These are phyloP conservation scores for Apistogramma diplotaenia DNA, from an alignment of 2,113 vertebrate species.

Conservation along the genomic window DNA sequence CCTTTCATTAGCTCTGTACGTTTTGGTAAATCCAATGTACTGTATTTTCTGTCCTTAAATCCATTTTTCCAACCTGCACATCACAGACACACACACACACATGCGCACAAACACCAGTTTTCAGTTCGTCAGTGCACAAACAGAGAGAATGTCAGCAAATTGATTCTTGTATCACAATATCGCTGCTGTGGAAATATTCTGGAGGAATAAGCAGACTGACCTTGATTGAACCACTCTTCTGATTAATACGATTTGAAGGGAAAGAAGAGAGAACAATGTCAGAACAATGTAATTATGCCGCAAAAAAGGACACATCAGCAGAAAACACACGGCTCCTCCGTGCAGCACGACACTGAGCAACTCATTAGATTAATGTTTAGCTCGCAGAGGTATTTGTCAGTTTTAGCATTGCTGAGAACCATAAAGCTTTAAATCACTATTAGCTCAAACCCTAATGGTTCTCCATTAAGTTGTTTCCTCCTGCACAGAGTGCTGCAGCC, in stretches of 20 bases:
- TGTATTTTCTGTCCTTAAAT: slow-evolving; percentile 86
- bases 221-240: slow-evolving; percentile 97
- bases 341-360: slow-evolving; percentile 11
- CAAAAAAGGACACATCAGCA: slow-evolving; percentile 6
- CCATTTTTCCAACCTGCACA: slow-evolving; percentile 89
- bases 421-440: slow-evolving; percentile 18
- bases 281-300: slow-evolving; percentile 41
- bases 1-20: slow-evolving; percentile 88
- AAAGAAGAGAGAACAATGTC: slow-evolving; percentile 47
- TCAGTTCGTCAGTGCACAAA: slow-evolving; percentile 10
- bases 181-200: neutral
- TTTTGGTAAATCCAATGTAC: slow-evolving; percentile 90
- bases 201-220: slow-evolving; percentile 77
- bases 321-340: slow-evolving; percentile 24
- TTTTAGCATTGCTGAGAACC: slow-evolving; percentile 4
- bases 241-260: slow-evolving; percentile 51
- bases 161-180: slow-evolving; percentile 8
- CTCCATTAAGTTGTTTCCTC: neutral
- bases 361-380: neutral
- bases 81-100: slow-evolving; percentile 60
- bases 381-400: slow-evolving; percentile 1
- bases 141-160: slow-evolving; percentile 36
- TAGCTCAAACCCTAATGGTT: slow-evolving; percentile 1
- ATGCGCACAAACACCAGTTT: slow-evolving; percentile 50
- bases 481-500: neutral